Percentiles rank a stretch among this genome's conserved stretches.
These are phyloP conservation scores for Pseudochirops corinnae DNA, from an alignment of 2,797 vertebrate genomes.

Conservation along the genomic window DNA sequence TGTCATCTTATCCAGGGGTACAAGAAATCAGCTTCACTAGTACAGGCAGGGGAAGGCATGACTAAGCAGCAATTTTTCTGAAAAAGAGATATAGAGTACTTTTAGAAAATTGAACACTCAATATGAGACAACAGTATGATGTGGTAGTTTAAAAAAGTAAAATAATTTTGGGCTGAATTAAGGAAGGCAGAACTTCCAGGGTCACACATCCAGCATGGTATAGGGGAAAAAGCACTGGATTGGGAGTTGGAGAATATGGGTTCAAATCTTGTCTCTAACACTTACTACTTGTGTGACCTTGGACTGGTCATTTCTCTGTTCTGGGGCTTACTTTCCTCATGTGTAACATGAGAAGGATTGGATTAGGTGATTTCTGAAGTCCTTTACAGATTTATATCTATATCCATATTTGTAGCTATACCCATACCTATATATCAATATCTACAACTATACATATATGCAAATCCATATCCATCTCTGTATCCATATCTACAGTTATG, in stretches of 20 bases:
- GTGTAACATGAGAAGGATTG: neutral
- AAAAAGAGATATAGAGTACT: neutral
- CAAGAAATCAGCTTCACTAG: neutral
- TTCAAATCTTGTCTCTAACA: neutral
- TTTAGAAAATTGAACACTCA: neutral
- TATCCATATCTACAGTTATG: neutral
- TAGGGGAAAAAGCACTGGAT: neutral
- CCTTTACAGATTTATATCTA: neutral
- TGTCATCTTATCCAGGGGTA: neutral
- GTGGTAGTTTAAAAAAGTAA: neutral
- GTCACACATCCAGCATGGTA: neutral
- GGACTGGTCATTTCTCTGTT: neutral
- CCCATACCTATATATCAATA: neutral
- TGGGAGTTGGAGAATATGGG: neutral
- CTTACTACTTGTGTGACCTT: neutral
- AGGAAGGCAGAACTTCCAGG: neutral
- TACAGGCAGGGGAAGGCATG: neutral
- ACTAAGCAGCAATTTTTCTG: neutral
- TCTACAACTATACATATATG: neutral
- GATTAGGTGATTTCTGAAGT: neutral
- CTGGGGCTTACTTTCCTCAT: neutral
- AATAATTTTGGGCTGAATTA: neutral
- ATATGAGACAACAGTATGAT: neutral
- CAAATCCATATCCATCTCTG: neutral
- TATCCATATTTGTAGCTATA: conserved; percentile 17